Percentiles rank a stretch among this genome's conserved stretches.
These are phyloP conservation scores for Drosophila seclusa DNA, from an alignment of 2,888 invertebrate species.

Conservation along the genomic window DNA sequence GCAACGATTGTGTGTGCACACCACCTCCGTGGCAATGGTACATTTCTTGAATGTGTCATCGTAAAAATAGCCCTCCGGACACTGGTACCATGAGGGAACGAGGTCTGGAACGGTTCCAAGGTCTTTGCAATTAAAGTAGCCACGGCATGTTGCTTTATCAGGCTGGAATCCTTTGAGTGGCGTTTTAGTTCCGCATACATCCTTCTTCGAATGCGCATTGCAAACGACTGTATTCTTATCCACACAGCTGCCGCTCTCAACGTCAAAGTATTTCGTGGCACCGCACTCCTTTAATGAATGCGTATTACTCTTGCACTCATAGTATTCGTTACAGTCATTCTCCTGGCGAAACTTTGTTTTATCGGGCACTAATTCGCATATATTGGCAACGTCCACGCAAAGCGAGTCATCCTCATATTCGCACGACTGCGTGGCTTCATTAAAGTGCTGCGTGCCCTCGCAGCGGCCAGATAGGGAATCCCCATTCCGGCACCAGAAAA, in stretches of 20 bases:
- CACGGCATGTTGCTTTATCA: constrained; percentile 78
- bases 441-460: constrained; percentile 57
- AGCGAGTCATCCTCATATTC: constrained; percentile 56
- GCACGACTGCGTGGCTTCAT: constrained; percentile 69
- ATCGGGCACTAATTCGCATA: constrained; percentile 74
- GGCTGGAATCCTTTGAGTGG: constrained; percentile 36
- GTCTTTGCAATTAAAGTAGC: constrained; percentile 73
- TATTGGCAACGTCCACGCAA: constrained; percentile 72
- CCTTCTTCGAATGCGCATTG: constrained; percentile 61
- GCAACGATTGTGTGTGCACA: constrained; percentile 78
- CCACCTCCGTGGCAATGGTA: constrained; percentile 49
- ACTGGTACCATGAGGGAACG: constrained; percentile 75
- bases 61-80: constrained; percentile 73
- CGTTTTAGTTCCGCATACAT: constrained; percentile 46
- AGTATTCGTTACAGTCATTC: constrained; percentile 73
- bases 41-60: constrained; percentile 54
- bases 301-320: constrained; percentile 61
- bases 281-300: constrained; percentile 38
- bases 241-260: constrained; percentile 58
- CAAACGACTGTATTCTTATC: constrained; percentile 57
- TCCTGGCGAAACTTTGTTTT: constrained; percentile 67
- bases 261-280: constrained; percentile 67
- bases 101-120: constrained; percentile 57
- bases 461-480: constrained; percentile 56
- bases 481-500: constrained; percentile 70